A percentile compares a stretch with the other conserved stretches of the same genome.
Evolutionary conservation across 1,140 invertebrate genomes (phyloP).

Genomic region (Bicyclus anynana): DNA sequence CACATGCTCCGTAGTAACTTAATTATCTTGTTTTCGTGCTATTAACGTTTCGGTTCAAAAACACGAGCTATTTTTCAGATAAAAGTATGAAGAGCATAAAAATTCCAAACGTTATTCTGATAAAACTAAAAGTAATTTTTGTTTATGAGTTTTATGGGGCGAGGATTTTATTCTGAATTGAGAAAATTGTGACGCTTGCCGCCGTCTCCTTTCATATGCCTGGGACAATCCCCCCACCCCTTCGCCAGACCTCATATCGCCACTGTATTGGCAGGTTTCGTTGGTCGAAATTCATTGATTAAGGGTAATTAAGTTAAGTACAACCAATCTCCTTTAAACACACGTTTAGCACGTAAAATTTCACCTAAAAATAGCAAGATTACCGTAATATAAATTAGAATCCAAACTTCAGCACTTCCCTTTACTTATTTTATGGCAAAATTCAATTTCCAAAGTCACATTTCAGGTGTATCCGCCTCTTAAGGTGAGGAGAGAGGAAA

Average conservation of each 20-base stretch:
- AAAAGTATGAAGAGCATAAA: neutral
- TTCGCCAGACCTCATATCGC: too few relatives aligned
- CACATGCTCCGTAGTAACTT: neutral
- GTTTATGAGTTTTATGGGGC: too few relatives aligned
- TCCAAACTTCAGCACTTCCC: neutral
- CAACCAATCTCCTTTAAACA: too few relatives aligned
- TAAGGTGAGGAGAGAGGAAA: constrained; percentile 5
- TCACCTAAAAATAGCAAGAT: neutral
- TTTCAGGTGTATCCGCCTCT: neutral
- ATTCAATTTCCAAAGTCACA: constrained; percentile 2
- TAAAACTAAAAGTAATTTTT: neutral
- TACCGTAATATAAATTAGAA: neutral
- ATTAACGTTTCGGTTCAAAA: neutral
- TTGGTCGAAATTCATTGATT: too few relatives aligned
- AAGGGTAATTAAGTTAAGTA: too few relatives aligned
- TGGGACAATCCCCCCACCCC: too few relatives aligned
- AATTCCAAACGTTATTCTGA: neutral
- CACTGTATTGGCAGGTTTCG: too few relatives aligned
- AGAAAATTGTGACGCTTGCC: too few relatives aligned
- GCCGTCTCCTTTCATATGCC: too few relatives aligned
- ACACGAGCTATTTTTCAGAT: neutral
- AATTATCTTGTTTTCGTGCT: neutral
- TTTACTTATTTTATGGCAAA: neutral
- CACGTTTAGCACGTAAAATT: too few relatives aligned
- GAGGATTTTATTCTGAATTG: too few relatives aligned